Evolutionary conservation across 37 sponge, comb jelly and placozoan genomes (phyloP), one percentile per base, ranked within the genome.

Genomic region (Chondrosia reniformis): DNA sequence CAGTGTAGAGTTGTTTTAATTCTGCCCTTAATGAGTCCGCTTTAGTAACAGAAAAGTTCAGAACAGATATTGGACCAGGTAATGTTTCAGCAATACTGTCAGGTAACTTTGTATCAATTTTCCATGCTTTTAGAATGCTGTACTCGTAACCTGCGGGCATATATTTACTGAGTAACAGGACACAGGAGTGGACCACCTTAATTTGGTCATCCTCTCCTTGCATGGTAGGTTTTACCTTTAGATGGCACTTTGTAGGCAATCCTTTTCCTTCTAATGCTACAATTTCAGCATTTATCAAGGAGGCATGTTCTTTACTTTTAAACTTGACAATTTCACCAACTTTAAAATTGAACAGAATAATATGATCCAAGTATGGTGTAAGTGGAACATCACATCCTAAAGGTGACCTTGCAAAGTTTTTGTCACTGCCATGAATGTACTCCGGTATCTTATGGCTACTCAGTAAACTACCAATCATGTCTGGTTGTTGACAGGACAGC

Each of bases 231-330:
- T 2, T 40, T 17, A 15, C 38, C 4, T 39, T 13, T 17, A 40
- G 41, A 3, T 13, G 2, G 4, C 72, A 36, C 19, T 1, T 25
- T 44, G 24, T 2, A 3, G 24, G 19, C 1, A 7, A 6, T 22
- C 15, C 3, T 21, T 38, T 24, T 9, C 31, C 41, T 43, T 38
- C 36, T 9, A 2, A 32, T 31, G 72, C 4, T 13, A 69, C 24
- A 21, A 69, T 25, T 39, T 69, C 41, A 39, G 72, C 72, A 69
- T 69, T 69, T 21, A 69, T 69, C 41, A 30, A 40, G 41, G 15
- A 10, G 5, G 44, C 43, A 64, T 27, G n/a, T n/a, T n/a, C 36
- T 3, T 39, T 13, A 1, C 21, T 25, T 21, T 41, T 24, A 40
- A 25, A 69, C 43, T 69, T 69, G 44, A 69, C 72, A 40, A 69